Evolutionary conservation across 2,113 vertebrate species (phyloP).

Genomic region (Syngnathus floridae): DNA sequence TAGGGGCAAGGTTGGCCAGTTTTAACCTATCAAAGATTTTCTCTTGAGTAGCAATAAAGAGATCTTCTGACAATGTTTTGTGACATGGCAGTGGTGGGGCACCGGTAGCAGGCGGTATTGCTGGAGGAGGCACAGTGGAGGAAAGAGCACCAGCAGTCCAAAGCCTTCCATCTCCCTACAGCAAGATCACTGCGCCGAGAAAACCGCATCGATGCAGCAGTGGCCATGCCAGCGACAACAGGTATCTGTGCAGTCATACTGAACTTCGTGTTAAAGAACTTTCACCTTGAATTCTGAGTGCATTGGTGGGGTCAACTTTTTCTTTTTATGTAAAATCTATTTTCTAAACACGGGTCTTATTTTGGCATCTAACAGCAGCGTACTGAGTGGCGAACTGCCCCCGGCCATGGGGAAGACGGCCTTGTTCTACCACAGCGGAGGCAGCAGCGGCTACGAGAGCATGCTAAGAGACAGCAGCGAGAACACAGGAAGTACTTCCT

Average conservation of each 20-base stretch:
- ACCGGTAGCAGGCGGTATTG: slow-evolving; percentile 31
- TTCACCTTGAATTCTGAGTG: too few species aligned
- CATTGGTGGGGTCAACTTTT: neutral
- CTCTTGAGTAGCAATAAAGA: neutral
- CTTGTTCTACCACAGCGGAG: slow-evolving; percentile 94
- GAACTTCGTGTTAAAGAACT: too few species aligned
- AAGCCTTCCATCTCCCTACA: slow-evolving; percentile 91
- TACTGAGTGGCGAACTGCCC: slow-evolving; percentile 92
- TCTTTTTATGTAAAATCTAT: neutral
- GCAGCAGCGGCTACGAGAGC: slow-evolving; percentile 97
- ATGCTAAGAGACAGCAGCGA: slow-evolving; percentile 98
- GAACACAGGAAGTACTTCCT: slow-evolving; percentile 91
- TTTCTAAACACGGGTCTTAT: neutral
- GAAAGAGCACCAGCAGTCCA: slow-evolving; percentile 74
- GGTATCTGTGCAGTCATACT: slow-evolving; percentile 24
- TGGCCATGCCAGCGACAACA: slow-evolving; percentile 90
- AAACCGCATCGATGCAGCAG: slow-evolving; percentile 93
- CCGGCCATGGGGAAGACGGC: slow-evolving; percentile 97
- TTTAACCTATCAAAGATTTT: slow-evolving; percentile 3
- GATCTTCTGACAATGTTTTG: neutral
- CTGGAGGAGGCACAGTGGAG: slow-evolving; percentile 48
- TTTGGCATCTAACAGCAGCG: slow-evolving; percentile 76
- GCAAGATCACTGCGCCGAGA: slow-evolving; percentile 92
- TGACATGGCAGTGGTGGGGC: slow-evolving; percentile 38
- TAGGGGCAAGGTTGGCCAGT: slow-evolving; percentile 32